phyloP scores from a whole-genome alignment of 2,797 vertebrate species.

The Anas flavirostris region DNA sequence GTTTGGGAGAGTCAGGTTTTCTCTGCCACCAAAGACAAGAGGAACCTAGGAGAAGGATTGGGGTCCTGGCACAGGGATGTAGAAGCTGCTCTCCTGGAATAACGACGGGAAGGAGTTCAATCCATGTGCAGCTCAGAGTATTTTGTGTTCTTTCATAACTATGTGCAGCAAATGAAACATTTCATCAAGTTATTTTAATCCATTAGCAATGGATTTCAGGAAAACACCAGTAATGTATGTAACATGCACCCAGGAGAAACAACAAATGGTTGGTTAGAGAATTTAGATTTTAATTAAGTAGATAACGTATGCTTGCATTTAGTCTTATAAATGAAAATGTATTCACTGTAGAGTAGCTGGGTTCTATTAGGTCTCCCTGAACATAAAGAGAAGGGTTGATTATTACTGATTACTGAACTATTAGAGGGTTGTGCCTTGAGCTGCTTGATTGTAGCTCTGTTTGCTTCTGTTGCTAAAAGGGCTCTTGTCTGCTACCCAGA shows the following conservation, averaged over 20 bases:
- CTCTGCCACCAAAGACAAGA: background rate
- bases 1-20: background rate
- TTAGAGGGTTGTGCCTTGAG: slow-evolving; percentile 69
- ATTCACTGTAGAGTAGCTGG: slow-evolving; percentile 72
- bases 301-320: slow-evolving; percentile 74
- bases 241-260: slow-evolving; percentile 67
- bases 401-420: slow-evolving; percentile 77
- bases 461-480: slow-evolving; percentile 63
- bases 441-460: slow-evolving; percentile 70
- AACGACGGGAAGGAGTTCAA: fast-evolving
- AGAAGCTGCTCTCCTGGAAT: background rate
- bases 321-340: slow-evolving; percentile 75
- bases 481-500: slow-evolving; percentile 63
- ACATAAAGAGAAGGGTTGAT: slow-evolving; percentile 75
- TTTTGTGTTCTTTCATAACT: background rate
- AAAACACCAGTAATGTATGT: slow-evolving; percentile 56
- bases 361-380: slow-evolving; percentile 73
- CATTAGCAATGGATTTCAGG: slow-evolving; percentile 64
- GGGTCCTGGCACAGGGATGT: background rate
- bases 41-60: background rate
- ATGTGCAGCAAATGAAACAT: background rate
- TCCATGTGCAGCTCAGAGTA: fast-evolving
- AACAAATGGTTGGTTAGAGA: slow-evolving; percentile 77
- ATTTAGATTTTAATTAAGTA: slow-evolving; percentile 82
- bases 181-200: slow-evolving; percentile 52